phyloP scores from a whole-genome alignment of 2,113 vertebrate genomes.

The Paralichthys olivaceus region DNA sequence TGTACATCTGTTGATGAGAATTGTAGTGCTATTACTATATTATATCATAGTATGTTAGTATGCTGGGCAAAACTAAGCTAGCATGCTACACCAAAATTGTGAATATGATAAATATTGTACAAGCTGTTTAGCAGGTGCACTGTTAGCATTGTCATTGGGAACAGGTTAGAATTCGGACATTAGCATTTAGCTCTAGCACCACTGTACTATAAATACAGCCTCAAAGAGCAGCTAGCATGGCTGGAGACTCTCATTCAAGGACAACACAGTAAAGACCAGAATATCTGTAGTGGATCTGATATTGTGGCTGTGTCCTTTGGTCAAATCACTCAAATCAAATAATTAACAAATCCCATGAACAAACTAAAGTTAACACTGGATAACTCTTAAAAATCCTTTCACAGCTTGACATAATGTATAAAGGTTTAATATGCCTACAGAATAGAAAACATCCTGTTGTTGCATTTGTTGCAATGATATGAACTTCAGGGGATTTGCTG shows the following conservation, averaged over 20 bases:
- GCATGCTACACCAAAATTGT: no score
- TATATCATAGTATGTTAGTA: no score
- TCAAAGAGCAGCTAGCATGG: background rate
- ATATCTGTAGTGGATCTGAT: background rate
- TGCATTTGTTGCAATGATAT: conserved; percentile 16
- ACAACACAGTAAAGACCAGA: background rate
- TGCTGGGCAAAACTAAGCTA: no score
- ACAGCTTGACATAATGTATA: conserved; percentile 11
- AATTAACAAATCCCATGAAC: conserved; percentile 9
- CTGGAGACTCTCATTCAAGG: background rate
- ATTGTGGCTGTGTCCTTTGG: no score
- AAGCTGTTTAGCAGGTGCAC: no score
- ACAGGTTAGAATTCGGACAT: background rate
- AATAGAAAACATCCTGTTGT: conserved; percentile 1
- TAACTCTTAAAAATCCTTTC: background rate
- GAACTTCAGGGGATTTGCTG: conserved; percentile 19
- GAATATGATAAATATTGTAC: no score
- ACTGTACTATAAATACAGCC: background rate
- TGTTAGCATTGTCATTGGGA: no score
- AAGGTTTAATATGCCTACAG: background rate
- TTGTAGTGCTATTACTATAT: no score
- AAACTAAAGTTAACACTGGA: background rate
- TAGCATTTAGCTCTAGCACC: background rate
- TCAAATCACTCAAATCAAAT: background rate
- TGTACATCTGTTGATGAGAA: no score